Percentiles rank a stretch among this genome's conserved stretches.
These are phyloP conservation scores for Lathronympha strigana DNA, from an alignment of 2,888 invertebrate species.

Conservation along the genomic window DNA sequence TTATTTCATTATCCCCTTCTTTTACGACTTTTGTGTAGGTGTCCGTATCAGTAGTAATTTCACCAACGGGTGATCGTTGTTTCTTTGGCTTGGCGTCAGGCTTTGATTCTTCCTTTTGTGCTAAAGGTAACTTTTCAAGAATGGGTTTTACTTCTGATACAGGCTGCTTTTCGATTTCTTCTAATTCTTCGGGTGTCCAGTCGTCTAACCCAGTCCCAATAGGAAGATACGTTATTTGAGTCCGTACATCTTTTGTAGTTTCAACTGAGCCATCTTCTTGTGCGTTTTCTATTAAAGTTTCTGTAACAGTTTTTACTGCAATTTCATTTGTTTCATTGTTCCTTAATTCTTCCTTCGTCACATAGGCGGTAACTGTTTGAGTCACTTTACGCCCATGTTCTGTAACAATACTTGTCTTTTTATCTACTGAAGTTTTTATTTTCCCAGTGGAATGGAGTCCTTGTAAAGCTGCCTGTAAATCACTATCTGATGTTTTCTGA, in stretches of 20 bases:
- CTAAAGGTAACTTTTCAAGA: conserved; percentile 55
- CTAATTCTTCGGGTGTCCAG: conserved; percentile 76
- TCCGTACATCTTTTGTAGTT: conserved; percentile 78
- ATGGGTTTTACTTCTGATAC: conserved; percentile 56
- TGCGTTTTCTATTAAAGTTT: conserved; percentile 75
- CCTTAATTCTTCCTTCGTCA: conserved; percentile 76
- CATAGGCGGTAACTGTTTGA: conserved; percentile 73
- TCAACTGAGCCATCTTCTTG: conserved; percentile 74
- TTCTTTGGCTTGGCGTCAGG: conserved; percentile 64
- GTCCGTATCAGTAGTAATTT: conserved; percentile 77
- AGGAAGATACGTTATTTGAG: conserved; percentile 79
- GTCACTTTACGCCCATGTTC: conserved; percentile 74
- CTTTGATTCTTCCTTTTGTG: conserved; percentile 55
- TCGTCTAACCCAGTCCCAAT: conserved; percentile 75
- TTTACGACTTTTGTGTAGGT: conserved; percentile 74
- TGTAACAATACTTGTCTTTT: conserved; percentile 77
- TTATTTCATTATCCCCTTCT: conserved; percentile 75
- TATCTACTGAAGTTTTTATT: conserved; percentile 73
- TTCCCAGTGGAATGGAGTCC: conserved; percentile 73
- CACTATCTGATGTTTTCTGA: conserved; percentile 75
- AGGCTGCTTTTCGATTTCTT: conserved; percentile 70
- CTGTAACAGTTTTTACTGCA: conserved; percentile 76
- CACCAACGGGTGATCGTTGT: conserved; percentile 75
- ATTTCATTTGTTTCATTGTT: conserved; percentile 69
- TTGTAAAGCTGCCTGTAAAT: conserved; percentile 76